Evolutionary conservation across 2,113 vertebrate genomes (phyloP), one percentile per base, ranked within the genome.

Genomic region (Amazona vittata): DNA sequence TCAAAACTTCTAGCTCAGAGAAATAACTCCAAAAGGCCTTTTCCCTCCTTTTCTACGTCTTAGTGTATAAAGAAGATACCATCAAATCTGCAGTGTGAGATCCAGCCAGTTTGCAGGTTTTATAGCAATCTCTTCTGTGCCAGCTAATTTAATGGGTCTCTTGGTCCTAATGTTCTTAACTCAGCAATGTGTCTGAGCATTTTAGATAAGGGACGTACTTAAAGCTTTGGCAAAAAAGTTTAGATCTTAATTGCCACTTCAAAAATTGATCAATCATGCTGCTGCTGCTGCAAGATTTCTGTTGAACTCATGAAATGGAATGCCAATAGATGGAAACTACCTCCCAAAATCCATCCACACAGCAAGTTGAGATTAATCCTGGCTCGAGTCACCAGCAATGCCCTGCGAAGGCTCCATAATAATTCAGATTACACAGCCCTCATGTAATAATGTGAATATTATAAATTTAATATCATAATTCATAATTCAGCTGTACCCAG

Each of bases 121-220:
- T 87, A 93, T 3, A 69, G 65, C 64, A 85, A 19, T 60, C 78
- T 78, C 20, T 20, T 70, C 91, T 53, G 70, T 69, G 82, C 90
- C 91, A 94, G 77, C 94, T 86, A 75, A 91, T 85, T 87, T 95
- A 86, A 95, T 92, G 90, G 95, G 70, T 90, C 96, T 96, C 94
- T 82, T 67, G 84, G 83, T 95, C 80, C 83, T 83, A 77, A 96
- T 86, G 91, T 91, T 96, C 95, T 90, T 95, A 93, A 91, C 95
- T 94, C 96, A 92, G 95, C 88, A 89, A 69, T 70, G 79, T 84
- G 80, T 87, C 81, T 88, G 89, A 95, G 87, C 29, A 3, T 80
- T 90, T 74, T 31, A 96, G 91, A 95, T 93, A 96, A 94, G 77
- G 92, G 77, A 94, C 49, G 13, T 55, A 90, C 91, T 94, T 88